Evolutionary conservation across 2,113 vertebrate genomes (phyloP), one percentile per base, ranked within the genome.

Genomic region (Plotosus lineatus): DNA sequence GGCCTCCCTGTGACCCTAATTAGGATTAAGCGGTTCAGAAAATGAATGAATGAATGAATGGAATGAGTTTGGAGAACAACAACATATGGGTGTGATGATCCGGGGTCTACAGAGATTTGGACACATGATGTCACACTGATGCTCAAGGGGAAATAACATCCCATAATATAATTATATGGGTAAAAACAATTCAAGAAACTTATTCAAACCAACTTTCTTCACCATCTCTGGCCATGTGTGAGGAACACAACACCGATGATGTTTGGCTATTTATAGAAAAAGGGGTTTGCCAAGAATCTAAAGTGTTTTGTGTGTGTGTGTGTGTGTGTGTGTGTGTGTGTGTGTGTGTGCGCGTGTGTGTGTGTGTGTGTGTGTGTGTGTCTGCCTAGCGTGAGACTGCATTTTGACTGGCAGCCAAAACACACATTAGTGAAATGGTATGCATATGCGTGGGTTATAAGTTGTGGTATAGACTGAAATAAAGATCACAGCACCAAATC

Each of bases 381-480:
- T 78, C 58, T 63, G 53, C 77, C 28, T 63, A 28, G 85, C 38
- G 46, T 60, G 48, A 84, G 80, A 77, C 15, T 53, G 71, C 77
- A 9, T 17, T 56, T 86, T 86, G 85, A 86, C 48, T 72, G 4
- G 31, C 36, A 74, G 83, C 85, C 85, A 86, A 80, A 74, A 53
- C 66, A 79, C 78, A 86, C 80, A 79, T 31, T 53, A 71, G 68
- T 44, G 71, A 48, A 9, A 23, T 51, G 55, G 63, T 12, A 78
- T 63, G 72, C 40, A 48, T 75, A 28, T 50, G 66, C 65, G 78
- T 78, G 80, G 60, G 75, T 50, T 80, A 69, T 74, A 60, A 58
- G 68, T 83, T 86, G 84, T 11, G 75, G 82, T 86, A 81, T 68
- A 83, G 78, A 86, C 73, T 79, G 78, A 81, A 78, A 85, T 79